These are phyloP conservation scores for Acholoe squamosa DNA, from an alignment of 2,888 invertebrate genomes.

Conservation along the genomic window DNA sequence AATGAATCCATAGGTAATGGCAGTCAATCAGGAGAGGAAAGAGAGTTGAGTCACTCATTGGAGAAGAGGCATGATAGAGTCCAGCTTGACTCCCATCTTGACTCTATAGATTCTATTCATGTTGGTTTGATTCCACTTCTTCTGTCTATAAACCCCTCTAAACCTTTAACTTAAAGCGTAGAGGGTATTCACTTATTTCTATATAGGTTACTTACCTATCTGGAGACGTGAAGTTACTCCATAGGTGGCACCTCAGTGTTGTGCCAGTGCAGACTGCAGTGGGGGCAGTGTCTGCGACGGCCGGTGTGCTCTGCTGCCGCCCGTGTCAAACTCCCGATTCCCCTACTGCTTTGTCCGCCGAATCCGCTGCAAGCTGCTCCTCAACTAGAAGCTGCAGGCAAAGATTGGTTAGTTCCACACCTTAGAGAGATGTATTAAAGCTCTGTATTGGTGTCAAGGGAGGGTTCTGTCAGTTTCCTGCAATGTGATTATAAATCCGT, in stretches of 20 bases:
- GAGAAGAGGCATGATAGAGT: too few species aligned
- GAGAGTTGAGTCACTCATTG: too few species aligned
- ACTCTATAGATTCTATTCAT: too few species aligned
- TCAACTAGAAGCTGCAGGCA: neutral
- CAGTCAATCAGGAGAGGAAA: too few species aligned
- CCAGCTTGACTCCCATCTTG: too few species aligned
- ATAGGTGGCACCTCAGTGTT: constrained; percentile 35
- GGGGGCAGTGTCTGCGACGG: constrained; percentile 37
- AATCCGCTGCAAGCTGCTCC: constrained; percentile 12
- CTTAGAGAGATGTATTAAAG: neutral
- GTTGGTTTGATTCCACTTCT: too few species aligned
- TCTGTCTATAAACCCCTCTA: too few species aligned
- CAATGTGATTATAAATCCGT: constrained; percentile 47
- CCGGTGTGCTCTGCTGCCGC: constrained; percentile 4
- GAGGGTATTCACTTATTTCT: too few species aligned
- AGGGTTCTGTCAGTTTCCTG: neutral
- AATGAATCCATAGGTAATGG: too few species aligned
- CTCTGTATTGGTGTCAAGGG: neutral
- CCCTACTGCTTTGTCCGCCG: constrained; percentile 12
- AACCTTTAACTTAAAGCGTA: too few species aligned
- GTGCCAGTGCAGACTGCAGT: too few species aligned
- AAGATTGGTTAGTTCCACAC: neutral
- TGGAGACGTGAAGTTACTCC: neutral
- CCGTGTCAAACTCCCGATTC: neutral
- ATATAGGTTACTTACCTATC: too few species aligned